Base-by-base conservation (phyloP, 2,113 vertebrate species). In the Crotalus viridis region DNA sequence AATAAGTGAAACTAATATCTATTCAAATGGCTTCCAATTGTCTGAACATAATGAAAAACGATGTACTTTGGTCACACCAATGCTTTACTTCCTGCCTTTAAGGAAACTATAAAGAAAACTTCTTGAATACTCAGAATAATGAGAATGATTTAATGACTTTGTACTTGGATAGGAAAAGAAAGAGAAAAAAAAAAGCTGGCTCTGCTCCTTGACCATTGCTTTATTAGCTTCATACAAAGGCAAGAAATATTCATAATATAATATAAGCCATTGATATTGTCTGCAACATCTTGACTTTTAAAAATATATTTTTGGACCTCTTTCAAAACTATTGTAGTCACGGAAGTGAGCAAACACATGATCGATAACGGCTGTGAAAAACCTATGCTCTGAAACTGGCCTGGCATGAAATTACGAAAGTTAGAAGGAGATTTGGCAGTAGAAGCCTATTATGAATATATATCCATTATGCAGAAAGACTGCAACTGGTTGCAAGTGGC, bases 341-440 rank as follows among this genome's bases (percentile, higher is more conserved):
- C 6, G 9, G 3, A 10, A 93, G 52, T 33, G 39, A 69, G 21
- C 0, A 89, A 46, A 39, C 3, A 33, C 21, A 88, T 52, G 56
- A 93, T 24, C 64, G 81, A 48, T 0, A 90, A 0, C 1, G 90
- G 46, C 59, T 91, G 24, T 21, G 33, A 81, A 81, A 93, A 9
- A 91, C 1, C 8, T 2, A 39, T 0, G 10, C 46, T 81, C 28
- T 74, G 69, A 88, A 91, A 21, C 9, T 28, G 5, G 51, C 92
- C 89, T 87, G n/a, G 52, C 26, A 69, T 51, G 89, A 93, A 91
- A 94, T 93, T 86, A 10, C 51, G 12, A 85, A 89, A 74, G 74
- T 90, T 10, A 74, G 19, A 54, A 22, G n/a, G 12, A 1, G 0
- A 6, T 0, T 0, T 93, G 24, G 15, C 0, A 74, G 4, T 10